These are phyloP conservation scores for Zaprionus bogoriensis DNA, from an alignment of 2,888 invertebrate species.

Conservation along the genomic window DNA sequence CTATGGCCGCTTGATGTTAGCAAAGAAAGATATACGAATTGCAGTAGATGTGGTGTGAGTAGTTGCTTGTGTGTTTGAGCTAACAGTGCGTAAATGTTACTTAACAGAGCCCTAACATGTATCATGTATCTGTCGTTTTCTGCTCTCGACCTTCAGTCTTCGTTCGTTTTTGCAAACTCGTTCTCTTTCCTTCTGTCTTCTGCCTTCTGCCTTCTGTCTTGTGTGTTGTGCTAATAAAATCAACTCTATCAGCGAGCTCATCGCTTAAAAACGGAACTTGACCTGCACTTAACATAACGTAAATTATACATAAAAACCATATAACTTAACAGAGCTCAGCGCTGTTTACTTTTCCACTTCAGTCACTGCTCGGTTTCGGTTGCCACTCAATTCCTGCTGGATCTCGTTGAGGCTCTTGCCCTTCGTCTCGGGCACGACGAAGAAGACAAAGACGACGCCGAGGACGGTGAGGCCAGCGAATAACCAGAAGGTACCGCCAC, in stretches of 20 bases:
- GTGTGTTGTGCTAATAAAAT: constrained; percentile 45
- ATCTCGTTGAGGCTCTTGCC: constrained; percentile 83
- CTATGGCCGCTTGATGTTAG: constrained; percentile 55
- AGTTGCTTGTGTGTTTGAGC: constrained; percentile 21
- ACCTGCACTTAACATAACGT: constrained; percentile 55
- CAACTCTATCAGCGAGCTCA: constrained; percentile 50
- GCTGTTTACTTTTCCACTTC: constrained; percentile 45
- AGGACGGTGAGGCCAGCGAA: constrained; percentile 87
- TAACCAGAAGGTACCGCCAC: constrained; percentile 89
- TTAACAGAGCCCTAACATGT: constrained; percentile 27
- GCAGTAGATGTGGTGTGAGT: constrained; percentile 8
- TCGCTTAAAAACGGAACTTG: constrained; percentile 44
- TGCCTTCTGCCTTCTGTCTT: constrained; percentile 7
- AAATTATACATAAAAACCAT: constrained; percentile 25
- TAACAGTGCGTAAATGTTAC: constrained; percentile 41
- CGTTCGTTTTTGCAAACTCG: constrained; percentile 53
- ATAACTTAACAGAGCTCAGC: constrained; percentile 35
- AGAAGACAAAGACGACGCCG: constrained; percentile 87
- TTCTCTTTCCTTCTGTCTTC: constrained; percentile 5
- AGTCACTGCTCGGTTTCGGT: constrained; percentile 10
- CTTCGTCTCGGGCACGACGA: constrained; percentile 85
- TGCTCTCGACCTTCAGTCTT: constrained; percentile 75
- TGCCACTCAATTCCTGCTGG: constrained; percentile 75
- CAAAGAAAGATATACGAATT: constrained; percentile 25
- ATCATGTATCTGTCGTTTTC: constrained; percentile 31